A percentile compares a stretch with the other conserved stretches of the same genome.
Conservation (phyloP, 2,888 invertebrate genomes). For the Dicycla oo region DNA sequence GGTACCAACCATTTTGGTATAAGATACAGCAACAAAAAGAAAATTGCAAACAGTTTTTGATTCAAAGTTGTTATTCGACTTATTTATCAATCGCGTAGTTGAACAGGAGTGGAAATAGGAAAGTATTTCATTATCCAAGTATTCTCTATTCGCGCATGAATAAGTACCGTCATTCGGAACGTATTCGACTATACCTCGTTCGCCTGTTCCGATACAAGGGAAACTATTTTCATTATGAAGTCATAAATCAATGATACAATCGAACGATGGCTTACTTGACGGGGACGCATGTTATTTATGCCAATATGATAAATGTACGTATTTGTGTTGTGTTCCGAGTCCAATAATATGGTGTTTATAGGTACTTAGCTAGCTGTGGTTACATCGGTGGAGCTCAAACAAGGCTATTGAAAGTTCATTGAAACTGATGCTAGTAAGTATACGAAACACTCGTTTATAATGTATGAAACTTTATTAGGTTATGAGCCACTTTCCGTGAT, state of each 20-base stretch:
- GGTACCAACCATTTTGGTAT: slow-evolving; percentile 24
- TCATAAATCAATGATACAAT: slow-evolving; percentile 88
- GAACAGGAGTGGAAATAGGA: slow-evolving; percentile 45
- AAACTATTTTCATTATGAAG: slow-evolving; percentile 88
- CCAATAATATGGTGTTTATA: slow-evolving; percentile 64
- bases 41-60: slow-evolving; percentile 52
- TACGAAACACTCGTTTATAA: slow-evolving; percentile 43
- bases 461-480: slow-evolving; percentile 42
- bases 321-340: slow-evolving; percentile 66
- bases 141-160: slow-evolving; percentile 71
- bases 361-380: slow-evolving; percentile 52
- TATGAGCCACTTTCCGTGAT: slow-evolving; percentile 41
- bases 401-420: slow-evolving; percentile 39
- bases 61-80: slow-evolving; percentile 63
- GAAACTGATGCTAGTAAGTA: slow-evolving; percentile 34
- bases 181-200: slow-evolving; percentile 68
- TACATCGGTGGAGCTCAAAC: slow-evolving; percentile 33
- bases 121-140: slow-evolving; percentile 76
- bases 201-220: slow-evolving; percentile 72
- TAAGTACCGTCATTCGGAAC: slow-evolving; percentile 69
- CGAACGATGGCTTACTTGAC: slow-evolving; percentile 82
- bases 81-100: slow-evolving; percentile 61
- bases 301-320: slow-evolving; percentile 81
- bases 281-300: slow-evolving; percentile 83
- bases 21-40: slow-evolving; percentile 52